Evolutionary conservation across 2,888 invertebrate species (phyloP), one percentile per base, ranked within the genome.

Genomic region (Ametastegia equiseti): DNA sequence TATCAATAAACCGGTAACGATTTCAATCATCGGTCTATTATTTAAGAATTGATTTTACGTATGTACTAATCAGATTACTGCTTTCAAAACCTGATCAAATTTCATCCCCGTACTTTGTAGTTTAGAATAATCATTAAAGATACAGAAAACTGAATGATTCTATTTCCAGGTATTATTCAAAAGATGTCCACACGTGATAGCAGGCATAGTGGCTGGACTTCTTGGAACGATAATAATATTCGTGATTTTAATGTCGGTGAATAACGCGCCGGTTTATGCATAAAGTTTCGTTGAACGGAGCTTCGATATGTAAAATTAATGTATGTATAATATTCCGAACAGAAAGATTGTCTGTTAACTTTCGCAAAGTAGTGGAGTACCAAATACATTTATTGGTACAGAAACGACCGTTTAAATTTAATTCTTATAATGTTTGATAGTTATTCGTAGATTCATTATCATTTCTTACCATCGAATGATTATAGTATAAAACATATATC

Each of bases 111-210:
- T 9, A 47, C n/a, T 47, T n/a, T 47, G n/a, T 15, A 6, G 6
- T 39, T 65, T 4, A 65, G 2, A 33, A 65, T 33, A 6, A 45
- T 45, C 42, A 23, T 42, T 39, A 3, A 69, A 42, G 13, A 23
- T 27, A 11, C 33, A 19, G 15, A 36, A 65, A 65, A 3, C n/a
- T n/a, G 5, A 47, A 60, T 60, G 1, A 27, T 60, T 15, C 39
- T 88, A 89, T 82, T 90, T 92, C 50, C 85, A 93, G 88, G 89
- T 93, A 36, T 86, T 92, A 60, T 93, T 93, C 86, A 90, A 92
- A 85, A 91, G 92, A 86, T 92, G 91, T 85, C 93, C 93, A 7
- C 89, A 92, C 36, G 87, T 92, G 81, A 91, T 93, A 1, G 92
- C 92, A n/a, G 91, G 91, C 42, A 89, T 92, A 15, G 92, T 93